Conservation (phyloP, 2,113 vertebrate species). For the Pedionomus torquatus region DNA sequence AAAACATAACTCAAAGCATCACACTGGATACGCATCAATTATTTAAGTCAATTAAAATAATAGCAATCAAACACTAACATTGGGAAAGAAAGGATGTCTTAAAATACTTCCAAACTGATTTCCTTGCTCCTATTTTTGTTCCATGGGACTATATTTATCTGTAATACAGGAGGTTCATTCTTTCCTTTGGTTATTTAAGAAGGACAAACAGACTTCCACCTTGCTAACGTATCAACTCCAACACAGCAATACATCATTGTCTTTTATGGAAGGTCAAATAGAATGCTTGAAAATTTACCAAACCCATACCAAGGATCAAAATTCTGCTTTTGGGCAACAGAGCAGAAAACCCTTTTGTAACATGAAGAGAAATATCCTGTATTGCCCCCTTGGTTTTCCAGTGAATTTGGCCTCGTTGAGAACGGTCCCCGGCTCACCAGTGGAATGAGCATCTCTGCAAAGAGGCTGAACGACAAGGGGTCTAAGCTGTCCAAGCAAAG, state of each 20-base stretch:
- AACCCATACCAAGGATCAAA: conserved; percentile 22
- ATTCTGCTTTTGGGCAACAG: not conserved
- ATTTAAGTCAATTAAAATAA: conserved; percentile 46
- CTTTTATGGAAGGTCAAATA: conserved; percentile 17
- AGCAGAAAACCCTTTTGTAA: not conserved
- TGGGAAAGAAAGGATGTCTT: conserved; percentile 5
- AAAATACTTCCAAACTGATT: conserved; percentile 37
- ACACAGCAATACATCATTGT: not conserved
- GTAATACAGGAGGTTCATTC: conserved; percentile 1
- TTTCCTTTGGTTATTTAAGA: conserved; percentile 48
- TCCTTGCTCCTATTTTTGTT: conserved; percentile 34
- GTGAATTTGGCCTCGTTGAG: not conserved
- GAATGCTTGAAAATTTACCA: conserved; percentile 10
- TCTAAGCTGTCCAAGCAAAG: not conserved
- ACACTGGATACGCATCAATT: conserved; percentile 10
- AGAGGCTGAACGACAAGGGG: not conserved
- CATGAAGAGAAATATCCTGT: not conserved
- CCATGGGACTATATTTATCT: conserved; percentile 52
- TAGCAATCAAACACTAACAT: not conserved
- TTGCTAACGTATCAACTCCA: not conserved
- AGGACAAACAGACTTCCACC: conserved; percentile 43
- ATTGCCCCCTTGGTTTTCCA: not conserved
- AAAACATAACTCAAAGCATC: not conserved
- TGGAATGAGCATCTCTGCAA: not conserved
- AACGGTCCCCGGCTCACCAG: not conserved